phyloP scores from a whole-genome alignment of 2,888 invertebrate genomes.

The Apeira syringaria region DNA sequence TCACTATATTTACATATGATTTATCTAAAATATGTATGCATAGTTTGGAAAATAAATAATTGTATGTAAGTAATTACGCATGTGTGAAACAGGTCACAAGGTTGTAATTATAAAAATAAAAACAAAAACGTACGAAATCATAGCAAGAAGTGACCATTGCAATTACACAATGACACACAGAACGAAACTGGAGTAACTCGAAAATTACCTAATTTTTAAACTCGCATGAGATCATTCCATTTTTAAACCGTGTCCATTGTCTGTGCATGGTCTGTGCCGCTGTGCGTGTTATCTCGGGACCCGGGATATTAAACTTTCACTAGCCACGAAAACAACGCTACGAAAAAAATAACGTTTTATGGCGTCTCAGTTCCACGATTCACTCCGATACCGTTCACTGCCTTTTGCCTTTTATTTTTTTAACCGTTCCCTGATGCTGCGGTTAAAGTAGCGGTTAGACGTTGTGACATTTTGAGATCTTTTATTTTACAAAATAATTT shows the following conservation, averaged over 20 bases:
- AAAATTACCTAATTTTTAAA: conserved; percentile 34
- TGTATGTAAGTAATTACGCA: no score
- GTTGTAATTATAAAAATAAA: no score
- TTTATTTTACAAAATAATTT: no score
- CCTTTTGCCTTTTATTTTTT: conserved; percentile 27
- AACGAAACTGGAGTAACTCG: conserved; percentile 31
- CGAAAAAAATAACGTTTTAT: no score
- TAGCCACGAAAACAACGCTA: conserved; percentile 43
- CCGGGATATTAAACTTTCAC: conserved; percentile 61
- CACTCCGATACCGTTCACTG: conserved; percentile 58
- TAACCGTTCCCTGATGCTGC: conserved; percentile 23
- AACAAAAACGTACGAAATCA: no score
- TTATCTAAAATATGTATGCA: no score
- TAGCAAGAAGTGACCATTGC: no score
- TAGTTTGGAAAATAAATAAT: no score
- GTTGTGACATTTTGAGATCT: no score
- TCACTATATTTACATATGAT: no score
- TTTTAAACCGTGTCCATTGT: conserved; percentile 39
- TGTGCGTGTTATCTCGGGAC: conserved; percentile 28
- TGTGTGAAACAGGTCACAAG: no score
- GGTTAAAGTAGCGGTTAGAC: conserved; percentile 32
- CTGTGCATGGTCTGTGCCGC: no score
- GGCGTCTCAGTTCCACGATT: conserved; percentile 45
- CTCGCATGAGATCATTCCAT: conserved; percentile 40
- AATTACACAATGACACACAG: conserved; percentile 7